Conservation (phyloP, 1,140 invertebrate genomes). For the Orchesella cincta region DNA sequence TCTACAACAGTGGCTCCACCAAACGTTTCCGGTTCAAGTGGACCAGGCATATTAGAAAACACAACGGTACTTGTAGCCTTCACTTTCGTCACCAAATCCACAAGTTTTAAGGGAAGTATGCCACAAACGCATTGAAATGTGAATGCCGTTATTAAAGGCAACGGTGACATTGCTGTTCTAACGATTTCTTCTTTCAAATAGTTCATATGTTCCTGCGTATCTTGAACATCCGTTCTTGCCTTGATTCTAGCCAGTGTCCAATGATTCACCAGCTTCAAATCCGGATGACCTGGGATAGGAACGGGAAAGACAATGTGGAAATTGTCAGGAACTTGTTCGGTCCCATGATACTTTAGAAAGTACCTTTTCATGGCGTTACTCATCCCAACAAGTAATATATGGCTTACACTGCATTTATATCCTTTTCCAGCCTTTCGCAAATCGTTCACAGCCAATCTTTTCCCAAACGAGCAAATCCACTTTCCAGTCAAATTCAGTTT, state of each 20-base stretch:
- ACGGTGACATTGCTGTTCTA: not conserved
- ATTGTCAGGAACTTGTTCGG: not conserved
- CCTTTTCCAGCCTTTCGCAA: not conserved
- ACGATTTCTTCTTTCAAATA: not conserved
- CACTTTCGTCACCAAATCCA: not conserved
- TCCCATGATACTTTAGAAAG: not conserved
- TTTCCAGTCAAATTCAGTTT: not conserved
- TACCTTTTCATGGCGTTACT: not conserved
- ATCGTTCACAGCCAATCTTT: not conserved
- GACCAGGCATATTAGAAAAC: not conserved
- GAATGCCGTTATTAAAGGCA: not conserved
- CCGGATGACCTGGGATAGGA: not conserved
- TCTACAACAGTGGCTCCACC: not conserved
- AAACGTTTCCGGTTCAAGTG: not conserved
- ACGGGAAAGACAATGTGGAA: not conserved
- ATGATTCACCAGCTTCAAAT: not conserved
- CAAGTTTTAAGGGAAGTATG: not conserved
- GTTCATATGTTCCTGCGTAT: not conserved
- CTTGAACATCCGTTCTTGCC: not conserved
- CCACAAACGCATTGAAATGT: not conserved
- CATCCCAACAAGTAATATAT: not conserved
- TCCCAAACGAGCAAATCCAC: not conserved
- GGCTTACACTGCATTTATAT: not conserved
- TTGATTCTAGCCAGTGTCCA: not conserved
- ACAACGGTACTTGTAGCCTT: not conserved